phyloP scores from a whole-genome alignment of 1,140 invertebrate genomes.

The Rhagoletis zephyria region DNA sequence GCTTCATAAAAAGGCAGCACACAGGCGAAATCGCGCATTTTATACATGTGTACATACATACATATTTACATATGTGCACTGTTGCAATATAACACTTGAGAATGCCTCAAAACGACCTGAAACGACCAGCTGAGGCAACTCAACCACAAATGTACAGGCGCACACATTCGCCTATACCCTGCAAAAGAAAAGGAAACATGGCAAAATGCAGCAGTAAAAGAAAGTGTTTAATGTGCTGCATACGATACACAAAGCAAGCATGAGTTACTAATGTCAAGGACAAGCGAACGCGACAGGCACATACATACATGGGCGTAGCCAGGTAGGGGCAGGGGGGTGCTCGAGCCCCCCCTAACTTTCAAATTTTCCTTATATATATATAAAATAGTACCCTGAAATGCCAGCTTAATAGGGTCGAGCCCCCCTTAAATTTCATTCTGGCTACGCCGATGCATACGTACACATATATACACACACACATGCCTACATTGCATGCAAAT shows the following conservation, averaged over 20 bases:
- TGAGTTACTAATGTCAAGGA: constrained; percentile 40
- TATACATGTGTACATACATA: neutral
- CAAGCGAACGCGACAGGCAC: neutral
- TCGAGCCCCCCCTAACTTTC: too few species aligned
- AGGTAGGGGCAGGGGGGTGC: too few species aligned
- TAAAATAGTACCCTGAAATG: too few species aligned
- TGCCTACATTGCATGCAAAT: too few species aligned
- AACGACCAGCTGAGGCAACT: neutral
- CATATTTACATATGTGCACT: neutral
- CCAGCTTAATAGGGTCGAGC: too few species aligned
- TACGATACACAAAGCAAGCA: constrained; percentile 1
- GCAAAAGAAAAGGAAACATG: neutral
- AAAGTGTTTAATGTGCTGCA: neutral
- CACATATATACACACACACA: too few species aligned
- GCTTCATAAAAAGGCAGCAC: neutral
- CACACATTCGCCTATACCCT: neutral
- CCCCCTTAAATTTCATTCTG: too few species aligned
- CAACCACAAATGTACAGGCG: neutral
- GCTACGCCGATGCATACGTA: too few species aligned
- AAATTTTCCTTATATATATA: too few species aligned
- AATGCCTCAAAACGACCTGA: neutral
- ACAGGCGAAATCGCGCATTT: neutral
- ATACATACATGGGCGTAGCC: too few species aligned
- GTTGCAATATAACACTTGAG: constrained; percentile 1
- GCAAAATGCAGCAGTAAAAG: neutral